These are phyloP conservation scores for Psittacula derbiana DNA, from an alignment of 2,797 vertebrate species.

Conservation along the genomic window DNA sequence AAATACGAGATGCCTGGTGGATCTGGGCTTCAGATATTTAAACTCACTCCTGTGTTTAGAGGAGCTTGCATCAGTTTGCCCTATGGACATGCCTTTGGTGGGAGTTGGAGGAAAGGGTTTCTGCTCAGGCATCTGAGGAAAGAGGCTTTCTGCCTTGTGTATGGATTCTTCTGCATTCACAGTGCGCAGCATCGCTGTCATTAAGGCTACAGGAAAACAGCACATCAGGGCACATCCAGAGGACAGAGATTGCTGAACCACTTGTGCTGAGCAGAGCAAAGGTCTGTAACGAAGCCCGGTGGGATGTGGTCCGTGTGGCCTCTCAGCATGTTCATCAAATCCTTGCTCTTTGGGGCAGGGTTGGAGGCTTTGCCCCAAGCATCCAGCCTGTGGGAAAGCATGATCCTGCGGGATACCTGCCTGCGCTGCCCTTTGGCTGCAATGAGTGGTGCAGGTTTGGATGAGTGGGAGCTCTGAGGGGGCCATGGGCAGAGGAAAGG, in stretches of 20 bases:
- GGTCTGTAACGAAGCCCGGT: neutral
- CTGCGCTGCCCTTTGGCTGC: neutral
- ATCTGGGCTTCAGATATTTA: neutral
- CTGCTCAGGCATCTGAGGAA: neutral
- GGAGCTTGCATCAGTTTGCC: neutral
- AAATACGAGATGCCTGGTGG: neutral
- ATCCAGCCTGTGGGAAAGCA: neutral
- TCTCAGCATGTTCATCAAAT: neutral
- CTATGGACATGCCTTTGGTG: neutral
- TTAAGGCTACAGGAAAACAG: conserved; percentile 26
- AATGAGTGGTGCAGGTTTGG: neutral
- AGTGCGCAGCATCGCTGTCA: rapidly evolving
- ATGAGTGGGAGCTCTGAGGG: neutral
- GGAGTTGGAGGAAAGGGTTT: neutral
- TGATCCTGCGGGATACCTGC: neutral
- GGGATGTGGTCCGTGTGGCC: conserved; percentile 6
- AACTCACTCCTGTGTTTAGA: neutral
- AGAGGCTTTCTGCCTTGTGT: neutral
- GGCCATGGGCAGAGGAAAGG: neutral
- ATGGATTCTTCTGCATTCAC: conserved; percentile 6
- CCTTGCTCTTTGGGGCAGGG: neutral
- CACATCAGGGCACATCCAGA: neutral
- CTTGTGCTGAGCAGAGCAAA: conserved; percentile 17
- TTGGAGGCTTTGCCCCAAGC: neutral
- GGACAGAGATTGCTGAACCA: neutral